Conservation (phyloP, 2,113 vertebrate species). For the Laticauda colubrina region DNA sequence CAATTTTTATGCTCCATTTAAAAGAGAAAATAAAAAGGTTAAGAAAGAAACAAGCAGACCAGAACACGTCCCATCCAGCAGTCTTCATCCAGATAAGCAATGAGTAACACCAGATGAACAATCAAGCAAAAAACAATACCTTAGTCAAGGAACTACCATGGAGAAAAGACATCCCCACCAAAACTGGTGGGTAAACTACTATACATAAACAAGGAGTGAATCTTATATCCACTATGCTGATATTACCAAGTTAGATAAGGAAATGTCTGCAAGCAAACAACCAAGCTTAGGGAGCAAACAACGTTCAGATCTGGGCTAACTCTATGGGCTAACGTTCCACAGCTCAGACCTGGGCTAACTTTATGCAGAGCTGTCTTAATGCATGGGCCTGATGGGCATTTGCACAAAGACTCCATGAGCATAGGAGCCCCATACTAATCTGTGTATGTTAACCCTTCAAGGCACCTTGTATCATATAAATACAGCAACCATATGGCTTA, state of each 20-base stretch:
- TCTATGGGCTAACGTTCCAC: not conserved
- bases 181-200: not conserved
- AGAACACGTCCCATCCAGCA: not conserved
- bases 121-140: not conserved
- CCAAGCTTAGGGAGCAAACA: not conserved
- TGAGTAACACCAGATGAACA: not conserved
- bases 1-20: not conserved
- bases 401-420: too few relatives aligned
- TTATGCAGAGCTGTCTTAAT: too few relatives aligned
- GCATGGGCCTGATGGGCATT: too few relatives aligned
- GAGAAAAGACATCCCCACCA: not conserved
- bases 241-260: not conserved
- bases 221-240: not conserved
- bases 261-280: not conserved
- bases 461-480: too few relatives aligned
- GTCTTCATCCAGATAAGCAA: not conserved
- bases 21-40: not conserved
- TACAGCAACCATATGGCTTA: too few relatives aligned
- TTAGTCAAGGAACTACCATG: not conserved
- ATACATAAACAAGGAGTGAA: not conserved
- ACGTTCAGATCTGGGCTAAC: not conserved
- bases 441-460: too few relatives aligned
- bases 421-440: too few relatives aligned
- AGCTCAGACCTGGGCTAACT: not conserved
- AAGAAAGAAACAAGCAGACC: not conserved